Percentiles rank a stretch among this genome's conserved stretches.
These are phyloP conservation scores for Agrotis ipsilon DNA, from an alignment of 2,888 invertebrate species.

Conservation along the genomic window DNA sequence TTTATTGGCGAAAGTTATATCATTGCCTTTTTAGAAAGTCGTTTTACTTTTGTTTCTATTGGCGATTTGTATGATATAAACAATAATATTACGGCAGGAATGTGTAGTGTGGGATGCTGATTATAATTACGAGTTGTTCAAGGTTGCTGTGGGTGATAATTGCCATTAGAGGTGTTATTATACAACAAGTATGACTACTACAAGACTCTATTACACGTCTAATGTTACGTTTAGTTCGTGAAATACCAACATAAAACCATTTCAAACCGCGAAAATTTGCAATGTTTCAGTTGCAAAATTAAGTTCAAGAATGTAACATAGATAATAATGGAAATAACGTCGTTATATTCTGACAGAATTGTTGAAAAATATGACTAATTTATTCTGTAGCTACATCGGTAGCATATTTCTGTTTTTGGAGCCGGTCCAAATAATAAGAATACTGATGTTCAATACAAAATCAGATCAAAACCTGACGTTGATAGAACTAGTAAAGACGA, in stretches of 20 bases:
- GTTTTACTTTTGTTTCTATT: conserved; percentile 38
- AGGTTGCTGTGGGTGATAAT: conserved; percentile 77
- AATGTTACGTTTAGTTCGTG: conserved; percentile 34
- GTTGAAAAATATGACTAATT: conserved; percentile 8
- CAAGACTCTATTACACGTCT: conserved; percentile 42
- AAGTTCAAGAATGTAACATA: conserved; percentile 1
- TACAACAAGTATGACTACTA: conserved; percentile 49
- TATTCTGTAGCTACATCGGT: conserved; percentile 17
- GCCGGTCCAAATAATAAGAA: conserved; percentile 25
- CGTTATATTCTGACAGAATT: conserved; percentile 19
- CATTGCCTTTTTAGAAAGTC: conserved; percentile 43
- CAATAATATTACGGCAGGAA: conserved; percentile 53
- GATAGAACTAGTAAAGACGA: conserved; percentile 9
- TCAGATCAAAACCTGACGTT: conserved; percentile 14
- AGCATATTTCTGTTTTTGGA: conserved; percentile 23
- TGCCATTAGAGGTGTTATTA: conserved; percentile 75
- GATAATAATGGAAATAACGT: conserved; percentile 2
- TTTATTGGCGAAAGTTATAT: conserved; percentile 55
- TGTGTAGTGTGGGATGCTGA: conserved; percentile 79
- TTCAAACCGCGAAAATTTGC: conserved; percentile 21
- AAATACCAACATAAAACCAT: conserved; percentile 40
- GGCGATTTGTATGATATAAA: conserved; percentile 24
- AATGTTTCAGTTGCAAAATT: conserved; percentile 31
- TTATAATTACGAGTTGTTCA: conserved; percentile 81
- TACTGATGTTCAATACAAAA: conserved; percentile 17